Base-by-base conservation (phyloP, 2,888 invertebrate species). In the Sphecodes monilicornis region DNA sequence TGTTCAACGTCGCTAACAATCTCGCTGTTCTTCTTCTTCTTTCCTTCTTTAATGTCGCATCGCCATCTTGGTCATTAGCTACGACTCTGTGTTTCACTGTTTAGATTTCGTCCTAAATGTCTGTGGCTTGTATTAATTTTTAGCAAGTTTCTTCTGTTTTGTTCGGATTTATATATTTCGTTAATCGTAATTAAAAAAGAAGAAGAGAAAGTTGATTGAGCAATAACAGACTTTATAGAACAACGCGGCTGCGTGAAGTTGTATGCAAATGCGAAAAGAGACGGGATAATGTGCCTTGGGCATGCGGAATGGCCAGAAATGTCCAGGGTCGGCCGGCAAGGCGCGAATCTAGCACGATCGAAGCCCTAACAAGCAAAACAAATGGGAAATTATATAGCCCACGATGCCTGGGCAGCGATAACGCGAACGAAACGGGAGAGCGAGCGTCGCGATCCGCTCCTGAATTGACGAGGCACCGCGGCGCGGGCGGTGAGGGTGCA, bases 391-490 rank as follows among this genome's bases (percentile, higher is more conserved):
- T 80, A 78, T 75, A 82, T 82, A 73, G 75, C 68, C 29, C 46
- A 70, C 73, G 81, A 78, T 80, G 70, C 68, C 78, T 26, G 71
- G 70, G 41, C 76, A 73, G 80, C 91, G 91, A 90, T 91, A 91
- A 91, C 87, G 89, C 88, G 84, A 86, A 88, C 85, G 90, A 89
- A 88, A 85, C 78, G 80, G 78, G 78, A 78, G 79, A 81, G 76
- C n/a, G 64, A 18, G 74, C 76, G 76, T 57, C 76, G 78, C 54
- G 73, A 29, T 76, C 73, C 76, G 85, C 78, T 85, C 74, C 76
- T 86, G 88, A 91, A 91, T 91, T 91, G 91, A 91, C 76, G 90
- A 87, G 86, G 60, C 73, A 80, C 73, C 22, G 8, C 2, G 50
- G 50, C 78, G 78, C 68, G 79, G 82, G 78, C 71, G 85, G 39